phyloP scores from a whole-genome alignment of 1,140 invertebrate species.

The Scylla paramamosain region DNA sequence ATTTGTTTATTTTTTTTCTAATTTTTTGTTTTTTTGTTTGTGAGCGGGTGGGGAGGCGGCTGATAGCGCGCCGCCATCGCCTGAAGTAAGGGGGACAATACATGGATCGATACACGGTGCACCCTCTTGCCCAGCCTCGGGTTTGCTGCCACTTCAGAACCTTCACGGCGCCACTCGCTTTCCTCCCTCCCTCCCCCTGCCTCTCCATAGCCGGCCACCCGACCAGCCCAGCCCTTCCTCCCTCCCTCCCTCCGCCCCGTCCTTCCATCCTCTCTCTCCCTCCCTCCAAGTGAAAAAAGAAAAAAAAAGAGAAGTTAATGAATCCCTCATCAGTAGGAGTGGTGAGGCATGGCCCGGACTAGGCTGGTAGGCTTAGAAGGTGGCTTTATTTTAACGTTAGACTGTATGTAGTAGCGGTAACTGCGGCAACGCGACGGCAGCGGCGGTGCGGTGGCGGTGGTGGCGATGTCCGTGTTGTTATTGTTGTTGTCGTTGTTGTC shows the following conservation, averaged over 20 bases:
- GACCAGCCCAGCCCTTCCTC: not conserved
- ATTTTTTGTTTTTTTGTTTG: not conserved
- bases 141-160: not conserved
- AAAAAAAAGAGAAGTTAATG: not conserved
- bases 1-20: not conserved
- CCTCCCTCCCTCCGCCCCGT: not conserved
- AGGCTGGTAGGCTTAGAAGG: not conserved
- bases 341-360: not conserved
- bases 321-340: slow-evolving; percentile 22
- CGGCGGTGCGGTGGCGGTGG: not conserved
- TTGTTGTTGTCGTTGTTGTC: not conserved
- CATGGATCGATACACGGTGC: slow-evolving; percentile 25
- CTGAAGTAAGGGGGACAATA: slow-evolving; percentile 12
- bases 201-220: not conserved
- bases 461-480: not conserved
- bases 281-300: not conserved
- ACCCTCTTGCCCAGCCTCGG: slow-evolving; percentile 11
- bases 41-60: not conserved
- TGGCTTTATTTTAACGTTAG: not conserved
- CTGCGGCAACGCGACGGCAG: not conserved
- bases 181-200: not conserved
- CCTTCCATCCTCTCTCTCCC: not conserved
- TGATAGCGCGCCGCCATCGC: slow-evolving; percentile 16
- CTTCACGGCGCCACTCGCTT: not conserved
- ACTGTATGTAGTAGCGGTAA: not conserved